Conservation (phyloP, 2,888 invertebrate species). For the Morpho deidamia region DNA sequence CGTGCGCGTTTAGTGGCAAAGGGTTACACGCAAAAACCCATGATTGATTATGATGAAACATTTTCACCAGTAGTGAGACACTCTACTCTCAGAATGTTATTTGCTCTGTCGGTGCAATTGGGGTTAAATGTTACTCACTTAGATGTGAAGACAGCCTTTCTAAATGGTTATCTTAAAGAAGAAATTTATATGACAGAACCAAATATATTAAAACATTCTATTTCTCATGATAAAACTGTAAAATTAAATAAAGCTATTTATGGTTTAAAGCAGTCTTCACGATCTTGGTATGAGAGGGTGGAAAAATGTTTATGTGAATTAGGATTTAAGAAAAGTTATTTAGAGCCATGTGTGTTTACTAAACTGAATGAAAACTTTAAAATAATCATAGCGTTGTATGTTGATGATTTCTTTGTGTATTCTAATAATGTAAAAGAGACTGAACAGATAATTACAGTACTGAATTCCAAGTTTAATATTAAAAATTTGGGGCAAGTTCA, state of each 20-base stretch:
- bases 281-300: constrained; percentile 6
- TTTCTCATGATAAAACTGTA: constrained; percentile 8
- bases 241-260: constrained; percentile 21
- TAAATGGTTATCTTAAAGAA: constrained; percentile 19
- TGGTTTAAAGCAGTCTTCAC: constrained; percentile 23
- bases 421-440: background rate
- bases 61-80: constrained; percentile 20
- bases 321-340: too few species aligned
- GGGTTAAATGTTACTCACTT: constrained; percentile 16
- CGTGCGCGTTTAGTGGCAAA: constrained; percentile 20
- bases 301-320: background rate
- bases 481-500: constrained; percentile 10
- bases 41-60: constrained; percentile 19
- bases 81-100: constrained; percentile 20
- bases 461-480: background rate
- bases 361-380: too few species aligned
- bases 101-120: constrained; percentile 17
- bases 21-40: constrained; percentile 18
- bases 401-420: constrained; percentile 21
- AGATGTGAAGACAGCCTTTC: constrained; percentile 24
- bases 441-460: background rate
- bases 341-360: too few species aligned
- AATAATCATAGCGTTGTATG: constrained; percentile 11
- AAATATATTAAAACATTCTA: constrained; percentile 3
- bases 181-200: constrained; percentile 17